Conservation (phyloP, 2,113 vertebrate species). For the Channa maculata region DNA sequence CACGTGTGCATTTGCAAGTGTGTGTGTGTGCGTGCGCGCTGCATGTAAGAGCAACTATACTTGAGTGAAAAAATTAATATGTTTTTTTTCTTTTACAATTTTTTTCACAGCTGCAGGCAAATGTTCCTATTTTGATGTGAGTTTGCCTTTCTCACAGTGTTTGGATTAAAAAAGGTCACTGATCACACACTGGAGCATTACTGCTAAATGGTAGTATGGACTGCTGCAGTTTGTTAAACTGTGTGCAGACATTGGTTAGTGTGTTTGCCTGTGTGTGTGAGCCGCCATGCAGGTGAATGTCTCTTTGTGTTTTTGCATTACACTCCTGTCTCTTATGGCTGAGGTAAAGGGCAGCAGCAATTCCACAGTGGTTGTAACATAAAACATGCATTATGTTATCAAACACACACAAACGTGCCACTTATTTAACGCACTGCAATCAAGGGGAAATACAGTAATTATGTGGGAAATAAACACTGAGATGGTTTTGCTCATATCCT, state of each 20-base stretch:
- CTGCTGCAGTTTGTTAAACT: conserved; percentile 6
- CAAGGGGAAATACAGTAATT: too few species aligned
- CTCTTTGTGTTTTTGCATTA: not conserved
- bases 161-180: conserved; percentile 59
- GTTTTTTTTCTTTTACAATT: too few species aligned
- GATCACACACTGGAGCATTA: conserved; percentile 23
- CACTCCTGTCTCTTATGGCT: not conserved
- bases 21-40: too few species aligned
- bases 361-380: conserved; percentile 9
- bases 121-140: not conserved
- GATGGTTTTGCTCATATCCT: too few species aligned
- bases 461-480: too few species aligned
- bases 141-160: conserved; percentile 17
- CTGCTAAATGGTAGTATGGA: conserved; percentile 24
- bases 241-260: conserved; percentile 7
- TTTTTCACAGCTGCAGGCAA: conserved; percentile 9
- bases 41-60: too few species aligned
- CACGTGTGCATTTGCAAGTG: not conserved
- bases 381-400: not conserved
- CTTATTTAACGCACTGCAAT: not conserved
- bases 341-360: conserved; percentile 9
- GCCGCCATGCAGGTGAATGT: not conserved
- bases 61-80: too few species aligned
- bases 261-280: not conserved
- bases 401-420: not conserved